Evolutionary conservation across 2,888 invertebrate genomes (phyloP), one percentile per base, ranked within the genome.

Genomic region (Geotrupes spiniger): DNA sequence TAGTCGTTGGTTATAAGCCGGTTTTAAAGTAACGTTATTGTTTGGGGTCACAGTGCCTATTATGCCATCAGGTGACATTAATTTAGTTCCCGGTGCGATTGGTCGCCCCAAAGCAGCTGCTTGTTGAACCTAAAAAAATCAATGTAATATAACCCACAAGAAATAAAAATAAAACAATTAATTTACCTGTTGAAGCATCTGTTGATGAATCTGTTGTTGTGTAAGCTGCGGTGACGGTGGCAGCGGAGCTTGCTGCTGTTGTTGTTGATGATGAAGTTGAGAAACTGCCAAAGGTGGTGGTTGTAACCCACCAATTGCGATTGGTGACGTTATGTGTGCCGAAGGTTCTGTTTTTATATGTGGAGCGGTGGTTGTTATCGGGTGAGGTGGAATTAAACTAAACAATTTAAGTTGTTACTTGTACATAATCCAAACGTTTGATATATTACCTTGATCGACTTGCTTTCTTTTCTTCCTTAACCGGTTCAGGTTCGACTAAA

Each of bases 401-500:
- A 39, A 39, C 16, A 38, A n/a, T 11, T 2, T 14, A 36, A 36
- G 12, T 21, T 4, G 21, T 4, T 6, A 21, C 4, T 21, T 6
- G 6, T 21, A 21, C 21, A 21, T 21, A 21, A n/a, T n/a, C n/a
- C n/a, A n/a, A n/a, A n/a, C n/a, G n/a, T n/a, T n/a, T n/a, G n/a
- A n/a, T n/a, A n/a, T 4, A 1, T 28, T 44, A 57, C 41, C 47
- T 31, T 12, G 52, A 44, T 10, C 45, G 49, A 67, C 71, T 62
- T 63, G 72, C 58, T 69, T 76, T 63, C 68, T 77, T 79, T 47
- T 84, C 83, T 36, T 84, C 80, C 57, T 86, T 85, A 28, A 85
- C 82, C 55, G 85, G 81, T 54, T 82, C 82, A 5, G 85, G 84
- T 58, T 89, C 89, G 52, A 89, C 89, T 51, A 90, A 77, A 69